A percentile compares a stretch with the other conserved stretches of the same genome.
These are phyloP conservation scores for Diaprepes abbreviatus DNA, from an alignment of 2,888 invertebrate species.

Conservation along the genomic window DNA sequence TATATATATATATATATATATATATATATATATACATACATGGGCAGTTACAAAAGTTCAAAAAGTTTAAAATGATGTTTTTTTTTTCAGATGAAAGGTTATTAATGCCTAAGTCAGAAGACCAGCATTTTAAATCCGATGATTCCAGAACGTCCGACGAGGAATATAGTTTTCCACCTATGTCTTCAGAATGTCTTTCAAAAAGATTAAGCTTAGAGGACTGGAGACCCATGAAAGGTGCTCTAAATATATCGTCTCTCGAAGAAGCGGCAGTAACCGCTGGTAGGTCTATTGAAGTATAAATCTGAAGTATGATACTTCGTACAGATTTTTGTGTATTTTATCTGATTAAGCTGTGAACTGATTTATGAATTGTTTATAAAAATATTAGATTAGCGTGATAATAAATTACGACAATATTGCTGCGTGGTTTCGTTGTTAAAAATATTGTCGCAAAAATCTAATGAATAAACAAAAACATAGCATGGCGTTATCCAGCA, in stretches of 20 bases:
- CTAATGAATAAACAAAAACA: too few relatives aligned
- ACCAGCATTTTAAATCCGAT: constrained; percentile 37
- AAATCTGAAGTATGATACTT: constrained; percentile 44
- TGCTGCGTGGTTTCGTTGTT: too few relatives aligned
- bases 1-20: too few relatives aligned
- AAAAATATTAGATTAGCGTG: neutral
- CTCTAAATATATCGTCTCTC: constrained; percentile 34
- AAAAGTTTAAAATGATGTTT: neutral
- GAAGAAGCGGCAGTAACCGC: constrained; percentile 34
- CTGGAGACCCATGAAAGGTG: constrained; percentile 48
- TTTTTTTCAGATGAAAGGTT: constrained; percentile 40
- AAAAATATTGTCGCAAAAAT: too few relatives aligned
- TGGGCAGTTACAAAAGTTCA: too few relatives aligned
- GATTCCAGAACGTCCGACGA: constrained; percentile 46
- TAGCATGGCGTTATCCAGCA: too few relatives aligned
- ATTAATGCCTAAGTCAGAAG: constrained; percentile 35
- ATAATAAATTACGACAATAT: too few relatives aligned
- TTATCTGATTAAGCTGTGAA: neutral
- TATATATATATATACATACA: too few relatives aligned
- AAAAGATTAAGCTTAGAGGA: constrained; percentile 45
- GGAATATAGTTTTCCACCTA: constrained; percentile 31
- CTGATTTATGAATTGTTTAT: constrained; percentile 5
- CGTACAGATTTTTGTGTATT: neutral
- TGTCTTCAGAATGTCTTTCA: constrained; percentile 35
- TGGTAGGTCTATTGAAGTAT: constrained; percentile 50